These are phyloP conservation scores for Mormyrus lacerda DNA, from an alignment of 2,113 vertebrate species.

Conservation along the genomic window DNA sequence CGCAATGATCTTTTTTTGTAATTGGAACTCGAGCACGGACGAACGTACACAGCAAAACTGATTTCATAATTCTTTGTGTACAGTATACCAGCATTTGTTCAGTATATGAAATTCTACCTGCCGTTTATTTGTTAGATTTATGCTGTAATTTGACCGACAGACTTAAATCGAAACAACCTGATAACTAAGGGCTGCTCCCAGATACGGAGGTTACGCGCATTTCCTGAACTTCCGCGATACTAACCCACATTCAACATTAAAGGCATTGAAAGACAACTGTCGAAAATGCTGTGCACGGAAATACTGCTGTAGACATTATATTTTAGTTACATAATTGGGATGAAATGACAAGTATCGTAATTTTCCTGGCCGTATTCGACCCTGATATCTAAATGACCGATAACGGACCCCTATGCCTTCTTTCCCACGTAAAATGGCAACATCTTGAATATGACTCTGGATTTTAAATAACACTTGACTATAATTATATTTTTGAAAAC, in stretches of 20 bases:
- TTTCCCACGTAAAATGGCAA: background rate
- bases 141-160: background rate
- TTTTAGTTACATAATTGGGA: background rate
- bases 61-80: background rate
- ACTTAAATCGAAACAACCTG: background rate
- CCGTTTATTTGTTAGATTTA: background rate
- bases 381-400: background rate
- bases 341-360: background rate
- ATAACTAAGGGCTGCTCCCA: background rate
- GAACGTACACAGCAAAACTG: background rate
- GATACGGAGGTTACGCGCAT: background rate
- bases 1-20: background rate
- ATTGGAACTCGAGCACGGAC: background rate
- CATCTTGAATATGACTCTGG: background rate
- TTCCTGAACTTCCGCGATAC: background rate
- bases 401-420: background rate
- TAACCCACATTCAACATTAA: background rate
- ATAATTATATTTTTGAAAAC: background rate
- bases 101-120: background rate
- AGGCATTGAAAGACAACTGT: background rate
- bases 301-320: background rate
- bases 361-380: background rate
- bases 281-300: background rate
- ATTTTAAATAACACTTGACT: background rate
- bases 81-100: background rate